phyloP scores from a whole-genome alignment of 2,113 vertebrate species.

The Crypturellus undulatus region DNA sequence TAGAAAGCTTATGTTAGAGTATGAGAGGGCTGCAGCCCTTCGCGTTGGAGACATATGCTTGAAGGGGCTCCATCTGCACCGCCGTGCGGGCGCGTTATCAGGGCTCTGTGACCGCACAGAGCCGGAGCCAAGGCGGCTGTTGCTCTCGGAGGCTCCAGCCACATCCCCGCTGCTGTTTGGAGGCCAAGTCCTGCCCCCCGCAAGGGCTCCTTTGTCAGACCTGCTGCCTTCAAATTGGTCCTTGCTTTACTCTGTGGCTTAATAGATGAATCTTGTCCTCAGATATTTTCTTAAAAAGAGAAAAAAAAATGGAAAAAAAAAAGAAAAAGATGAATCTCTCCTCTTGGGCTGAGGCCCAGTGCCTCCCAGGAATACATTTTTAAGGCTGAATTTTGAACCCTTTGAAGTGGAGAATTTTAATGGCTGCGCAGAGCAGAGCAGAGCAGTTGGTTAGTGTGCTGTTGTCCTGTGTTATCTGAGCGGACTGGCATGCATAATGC shows the following conservation, averaged over 20 bases:
- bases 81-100: not conserved
- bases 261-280: not conserved
- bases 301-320: not conserved
- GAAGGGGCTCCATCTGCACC: conserved; percentile 56
- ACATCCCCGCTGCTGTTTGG: not conserved
- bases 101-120: conserved; percentile 29
- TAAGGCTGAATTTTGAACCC: conserved; percentile 38
- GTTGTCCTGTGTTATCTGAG: conserved; percentile 27
- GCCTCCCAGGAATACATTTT: not conserved
- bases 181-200: not conserved
- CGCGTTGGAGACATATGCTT: conserved; percentile 62
- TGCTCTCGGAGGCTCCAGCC: conserved; percentile 7
- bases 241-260: not conserved
- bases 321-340: not conserved
- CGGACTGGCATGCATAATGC: not conserved
- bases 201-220: not conserved
- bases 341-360: not conserved
- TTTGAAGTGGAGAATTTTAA: conserved; percentile 31
- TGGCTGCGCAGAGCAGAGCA: conserved; percentile 34
- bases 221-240: fast-evolving
- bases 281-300: not conserved
- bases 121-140: conserved; percentile 49
- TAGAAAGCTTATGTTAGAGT: conserved; percentile 58
- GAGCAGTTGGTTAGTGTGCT: conserved; percentile 52
- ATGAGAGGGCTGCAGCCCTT: conserved; percentile 43